Evolutionary conservation across 2,797 vertebrate species (phyloP), one percentile per base, ranked within the genome.

Genomic region (Protonibea diacanthus): DNA sequence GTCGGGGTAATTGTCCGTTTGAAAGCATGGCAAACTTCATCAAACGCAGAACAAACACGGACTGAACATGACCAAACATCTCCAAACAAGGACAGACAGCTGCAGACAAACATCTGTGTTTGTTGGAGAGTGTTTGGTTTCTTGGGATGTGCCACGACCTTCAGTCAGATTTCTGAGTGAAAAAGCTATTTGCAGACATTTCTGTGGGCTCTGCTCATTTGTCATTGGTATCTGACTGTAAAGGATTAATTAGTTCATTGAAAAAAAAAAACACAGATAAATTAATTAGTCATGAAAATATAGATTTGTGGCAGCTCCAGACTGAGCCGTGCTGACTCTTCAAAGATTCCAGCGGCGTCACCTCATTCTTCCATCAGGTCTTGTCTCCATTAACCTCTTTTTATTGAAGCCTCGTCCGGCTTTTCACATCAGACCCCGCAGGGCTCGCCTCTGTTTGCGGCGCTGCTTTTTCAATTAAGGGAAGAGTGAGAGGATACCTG

Each of bases 401-500:
- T 81, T 74, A 80, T 77, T 63, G 70, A 85, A 77, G 64, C 55
- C 77, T 82, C 81, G 76, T 59, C 82, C 82, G 85, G 88, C 88
- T 86, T 89, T 88, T 86, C 80, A 88, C 82, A 89, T 90, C 85
- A 67, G 79, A 75, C 77, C 86, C 84, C 84, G 73, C 77, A 80
- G 76, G 88, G 78, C 82, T 80, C 84, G 64, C 64, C 80, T 77
- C 83, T 83, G 82, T 90, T 88, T 91, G 87, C 84, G 78, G 1
- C 14, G 74, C 85, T 78, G 82, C 74, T 80, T 83, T 88, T 89
- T 90, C 87, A 91, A 83, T 89, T 88, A 87, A 77, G 71, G 52
- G 52, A 83, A 49, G 70, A 74, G 76, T n/a, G 79, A 74, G 82
- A 53, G 63, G 82, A 60, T 68, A 78, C 80, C 69, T 62, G 33